These are phyloP conservation scores for Sebastes taczanowskii DNA, from an alignment of 2,797 vertebrate genomes.

Conservation along the genomic window DNA sequence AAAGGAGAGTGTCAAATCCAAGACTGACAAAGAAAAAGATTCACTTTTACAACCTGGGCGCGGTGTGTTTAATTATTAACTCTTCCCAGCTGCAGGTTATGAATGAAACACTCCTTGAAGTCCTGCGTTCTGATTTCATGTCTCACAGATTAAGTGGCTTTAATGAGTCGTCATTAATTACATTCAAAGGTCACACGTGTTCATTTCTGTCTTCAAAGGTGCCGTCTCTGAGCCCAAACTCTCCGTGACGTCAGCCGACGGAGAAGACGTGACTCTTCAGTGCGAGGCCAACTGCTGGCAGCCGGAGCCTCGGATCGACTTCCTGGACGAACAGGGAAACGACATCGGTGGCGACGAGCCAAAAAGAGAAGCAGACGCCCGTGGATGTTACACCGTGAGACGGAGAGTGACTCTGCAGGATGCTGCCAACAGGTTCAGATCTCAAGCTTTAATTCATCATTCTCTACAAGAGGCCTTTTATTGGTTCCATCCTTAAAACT, in stretches of 20 bases:
- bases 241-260: fast-evolving
- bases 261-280: background rate
- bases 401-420: background rate
- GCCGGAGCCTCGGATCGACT: background rate
- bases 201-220: background rate
- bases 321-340: conserved; percentile 1
- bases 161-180: no score
- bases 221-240: background rate
- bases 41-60: background rate
- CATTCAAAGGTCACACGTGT: background rate
- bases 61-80: background rate
- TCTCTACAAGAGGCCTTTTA: background rate
- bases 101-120: background rate
- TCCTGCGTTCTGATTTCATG: background rate
- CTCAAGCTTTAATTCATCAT: background rate
- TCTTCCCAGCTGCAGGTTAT: fast-evolving
- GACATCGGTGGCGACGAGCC: background rate
- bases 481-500: background rate
- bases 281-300: conserved; percentile 25
- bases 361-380: fast-evolving
- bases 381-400: background rate
- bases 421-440: background rate
- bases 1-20: background rate
- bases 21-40: background rate
- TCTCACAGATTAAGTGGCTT: no score